Conservation (phyloP, 2,797 vertebrate genomes). For the Phrynocephalus vlangalii region DNA sequence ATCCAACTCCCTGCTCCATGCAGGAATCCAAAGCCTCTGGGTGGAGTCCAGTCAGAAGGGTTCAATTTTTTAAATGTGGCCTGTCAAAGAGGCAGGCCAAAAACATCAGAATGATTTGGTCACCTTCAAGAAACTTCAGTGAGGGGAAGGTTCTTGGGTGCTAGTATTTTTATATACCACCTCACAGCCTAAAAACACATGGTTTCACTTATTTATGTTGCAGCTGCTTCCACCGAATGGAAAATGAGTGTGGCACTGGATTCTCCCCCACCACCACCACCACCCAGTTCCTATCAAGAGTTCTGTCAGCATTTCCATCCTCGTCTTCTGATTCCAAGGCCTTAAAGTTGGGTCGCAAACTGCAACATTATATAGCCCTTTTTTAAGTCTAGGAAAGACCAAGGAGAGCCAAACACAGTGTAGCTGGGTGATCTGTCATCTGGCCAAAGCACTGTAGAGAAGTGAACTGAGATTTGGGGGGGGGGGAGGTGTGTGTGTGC, state of each 20-base stretch:
- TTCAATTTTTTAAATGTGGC: neutral
- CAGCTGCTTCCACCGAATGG: constrained; percentile 30
- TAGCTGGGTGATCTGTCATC: neutral
- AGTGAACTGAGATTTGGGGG: neutral
- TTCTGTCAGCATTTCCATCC: constrained; percentile 25
- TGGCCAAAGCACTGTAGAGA: neutral
- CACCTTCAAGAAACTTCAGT: neutral
- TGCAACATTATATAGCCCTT: neutral
- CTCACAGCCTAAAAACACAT: constrained; percentile 15
- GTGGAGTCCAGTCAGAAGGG: neutral
- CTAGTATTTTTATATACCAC: constrained; percentile 5
- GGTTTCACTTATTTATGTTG: constrained; percentile 4
- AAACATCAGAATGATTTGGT: neutral
- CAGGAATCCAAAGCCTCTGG: no score
- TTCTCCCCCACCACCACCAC: neutral
- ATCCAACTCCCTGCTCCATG: no score
- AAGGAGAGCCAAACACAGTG: neutral
- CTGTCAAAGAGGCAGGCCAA: neutral
- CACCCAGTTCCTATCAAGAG: constrained; percentile 1
- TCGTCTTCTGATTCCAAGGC: constrained; percentile 7
- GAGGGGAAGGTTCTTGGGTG: constrained; percentile 29
- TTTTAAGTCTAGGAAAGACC: fast-evolving
- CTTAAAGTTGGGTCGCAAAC: neutral
- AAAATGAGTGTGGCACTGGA: constrained; percentile 32
- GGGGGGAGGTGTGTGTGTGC: neutral